A percentile compares a stretch with the other conserved stretches of the same genome.
Evolutionary conservation across 1,140 invertebrate species (phyloP).

Genomic region (Caenorhabditis latens): DNA sequence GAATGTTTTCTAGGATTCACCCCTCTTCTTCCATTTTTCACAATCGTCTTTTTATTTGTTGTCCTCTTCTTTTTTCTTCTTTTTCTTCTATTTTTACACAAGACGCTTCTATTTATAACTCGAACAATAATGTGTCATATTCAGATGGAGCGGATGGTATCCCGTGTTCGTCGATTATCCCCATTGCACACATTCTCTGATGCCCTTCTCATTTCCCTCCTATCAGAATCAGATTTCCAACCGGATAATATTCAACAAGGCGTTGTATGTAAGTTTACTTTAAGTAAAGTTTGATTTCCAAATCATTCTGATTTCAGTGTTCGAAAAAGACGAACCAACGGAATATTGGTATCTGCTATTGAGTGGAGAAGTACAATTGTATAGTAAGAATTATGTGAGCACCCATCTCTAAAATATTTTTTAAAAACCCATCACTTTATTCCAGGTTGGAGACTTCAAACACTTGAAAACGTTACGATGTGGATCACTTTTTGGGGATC

Average conservation of each 20-base stretch:
- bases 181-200: slow-evolving; percentile 53
- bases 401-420: not conserved
- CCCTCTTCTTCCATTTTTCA: not conserved
- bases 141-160: slow-evolving; percentile 53
- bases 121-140: not conserved
- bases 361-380: slow-evolving; percentile 74
- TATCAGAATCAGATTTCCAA: slow-evolving; percentile 51
- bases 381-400: slow-evolving; percentile 14
- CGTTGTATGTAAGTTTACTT: slow-evolving; percentile 55
- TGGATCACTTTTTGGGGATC: slow-evolving; percentile 73
- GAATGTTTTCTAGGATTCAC: not conserved
- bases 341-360: slow-evolving; percentile 74
- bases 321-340: slow-evolving; percentile 70
- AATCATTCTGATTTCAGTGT: slow-evolving; percentile 70
- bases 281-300: slow-evolving; percentile 4
- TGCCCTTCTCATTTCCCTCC: slow-evolving; percentile 35
- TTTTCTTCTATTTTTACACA: not conserved
- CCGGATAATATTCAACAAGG: slow-evolving; percentile 60
- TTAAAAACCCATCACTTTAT: slow-evolving; percentile 10
- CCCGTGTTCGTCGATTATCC: slow-evolving; percentile 57
- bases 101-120: not conserved
- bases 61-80: not conserved
- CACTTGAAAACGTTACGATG: slow-evolving; percentile 64
- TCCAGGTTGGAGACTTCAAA: slow-evolving; percentile 12
- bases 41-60: not conserved